phyloP scores from a whole-genome alignment of 2,888 invertebrate genomes.

The Iphiclides podalirius region DNA sequence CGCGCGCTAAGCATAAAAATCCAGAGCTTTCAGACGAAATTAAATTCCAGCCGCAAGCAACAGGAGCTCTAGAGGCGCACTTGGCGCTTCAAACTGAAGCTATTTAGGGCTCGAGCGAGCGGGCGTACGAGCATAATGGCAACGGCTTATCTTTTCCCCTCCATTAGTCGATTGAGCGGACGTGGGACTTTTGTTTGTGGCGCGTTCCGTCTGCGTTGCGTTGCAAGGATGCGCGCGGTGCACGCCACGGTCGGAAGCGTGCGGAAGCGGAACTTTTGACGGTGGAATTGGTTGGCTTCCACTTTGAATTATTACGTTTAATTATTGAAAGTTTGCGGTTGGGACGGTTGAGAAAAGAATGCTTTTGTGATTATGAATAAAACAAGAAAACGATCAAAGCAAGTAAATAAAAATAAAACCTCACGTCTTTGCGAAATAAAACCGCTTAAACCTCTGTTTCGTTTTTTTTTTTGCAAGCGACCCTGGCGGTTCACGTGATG shows the following conservation, averaged over 20 bases:
- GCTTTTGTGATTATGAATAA: too few relatives aligned
- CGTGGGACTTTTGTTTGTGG: conserved; percentile 26
- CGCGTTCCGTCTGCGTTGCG: conserved; percentile 20
- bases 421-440: too few relatives aligned
- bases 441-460: too few relatives aligned
- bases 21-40: not conserved
- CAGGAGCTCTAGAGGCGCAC: not conserved
- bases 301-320: too few relatives aligned
- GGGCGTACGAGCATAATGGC: conserved; percentile 8
- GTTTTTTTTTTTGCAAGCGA: too few relatives aligned
- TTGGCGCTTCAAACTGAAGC: conserved; percentile 7
- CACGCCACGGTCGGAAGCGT: conserved; percentile 2
- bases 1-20: too few relatives aligned
- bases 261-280: too few relatives aligned
- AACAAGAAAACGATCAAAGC: not conserved
- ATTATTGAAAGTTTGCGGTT: too few relatives aligned
- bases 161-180: conserved; percentile 33
- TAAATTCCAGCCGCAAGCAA: not conserved
- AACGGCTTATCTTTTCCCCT: conserved; percentile 30
- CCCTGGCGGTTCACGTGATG: too few relatives aligned
- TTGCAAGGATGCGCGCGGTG: conserved; percentile 11
- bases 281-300: too few relatives aligned
- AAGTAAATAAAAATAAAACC: not conserved
- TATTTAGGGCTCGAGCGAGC: conserved; percentile 7
- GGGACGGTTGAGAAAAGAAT: too few relatives aligned